Conservation (phyloP, 2,888 invertebrate species). For the Apodemia mormo region DNA sequence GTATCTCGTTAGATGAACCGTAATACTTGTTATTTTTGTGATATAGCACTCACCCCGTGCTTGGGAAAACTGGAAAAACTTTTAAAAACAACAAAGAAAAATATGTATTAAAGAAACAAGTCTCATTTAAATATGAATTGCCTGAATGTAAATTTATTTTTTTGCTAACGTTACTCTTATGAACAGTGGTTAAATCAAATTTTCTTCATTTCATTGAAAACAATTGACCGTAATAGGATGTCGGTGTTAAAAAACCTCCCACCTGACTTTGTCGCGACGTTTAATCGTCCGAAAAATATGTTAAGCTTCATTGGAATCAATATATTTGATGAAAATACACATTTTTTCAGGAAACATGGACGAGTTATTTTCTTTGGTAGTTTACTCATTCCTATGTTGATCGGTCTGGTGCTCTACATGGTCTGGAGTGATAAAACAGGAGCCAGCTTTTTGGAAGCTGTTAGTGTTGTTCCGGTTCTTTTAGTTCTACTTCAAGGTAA, state of each 20-base stretch:
- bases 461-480: conserved; percentile 36
- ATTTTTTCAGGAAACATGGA: conserved; percentile 25
- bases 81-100: no score
- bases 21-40: no score
- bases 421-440: conserved; percentile 32
- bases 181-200: background rate
- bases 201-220: background rate
- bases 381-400: conserved; percentile 28
- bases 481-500: conserved; percentile 38
- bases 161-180: background rate
- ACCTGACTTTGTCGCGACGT: conserved; percentile 33
- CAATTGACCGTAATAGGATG: conserved; percentile 27
- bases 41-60: no score
- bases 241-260: conserved; percentile 29
- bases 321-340: conserved; percentile 34
- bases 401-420: conserved; percentile 35
- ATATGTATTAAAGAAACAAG: no score
- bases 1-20: no score
- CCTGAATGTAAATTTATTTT: background rate
- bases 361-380: conserved; percentile 27
- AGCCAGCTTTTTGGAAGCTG: conserved; percentile 38
- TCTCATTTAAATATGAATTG: background rate
- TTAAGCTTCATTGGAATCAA: conserved; percentile 37
- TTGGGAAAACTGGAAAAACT: no score
- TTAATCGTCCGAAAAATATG: conserved; percentile 35